Conservation (phyloP, 2,797 vertebrate species). For the Enteromius fasciolatus region DNA sequence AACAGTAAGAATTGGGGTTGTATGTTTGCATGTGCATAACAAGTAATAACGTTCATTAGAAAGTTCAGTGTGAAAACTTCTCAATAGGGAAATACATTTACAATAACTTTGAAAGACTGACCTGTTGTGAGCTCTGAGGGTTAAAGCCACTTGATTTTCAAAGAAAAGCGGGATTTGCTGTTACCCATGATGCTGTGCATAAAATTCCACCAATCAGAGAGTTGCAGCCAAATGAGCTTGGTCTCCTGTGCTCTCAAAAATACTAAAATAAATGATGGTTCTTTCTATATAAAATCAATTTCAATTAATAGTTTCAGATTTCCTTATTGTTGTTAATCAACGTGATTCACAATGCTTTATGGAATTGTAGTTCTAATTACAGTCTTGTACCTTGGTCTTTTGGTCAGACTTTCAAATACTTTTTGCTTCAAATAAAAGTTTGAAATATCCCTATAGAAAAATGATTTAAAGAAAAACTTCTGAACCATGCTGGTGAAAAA, state of each 20-base stretch:
- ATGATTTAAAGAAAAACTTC: not conserved
- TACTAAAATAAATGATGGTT: not conserved
- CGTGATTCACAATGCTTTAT: not conserved
- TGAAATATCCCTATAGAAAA: not conserved
- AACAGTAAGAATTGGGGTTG: not conserved
- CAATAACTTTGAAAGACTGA: not conserved
- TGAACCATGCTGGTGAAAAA: not conserved
- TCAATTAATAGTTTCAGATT: not conserved
- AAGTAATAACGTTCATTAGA: not conserved
- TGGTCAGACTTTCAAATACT: not conserved
- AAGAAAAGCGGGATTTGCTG: not conserved
- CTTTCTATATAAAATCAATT: not conserved
- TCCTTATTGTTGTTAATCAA: not conserved
- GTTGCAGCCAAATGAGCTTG: not conserved
- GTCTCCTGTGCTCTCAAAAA: not conserved
- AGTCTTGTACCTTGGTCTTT: not conserved
- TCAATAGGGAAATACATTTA: not conserved
- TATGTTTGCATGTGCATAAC: slow-evolving; percentile 7
- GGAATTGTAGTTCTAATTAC: not conserved
- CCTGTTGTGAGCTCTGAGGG: not conserved
- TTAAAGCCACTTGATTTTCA: not conserved
- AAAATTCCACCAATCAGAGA: not conserved
- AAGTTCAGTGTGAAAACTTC: not conserved
- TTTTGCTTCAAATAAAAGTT: not conserved
- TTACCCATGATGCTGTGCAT: not conserved